Percentiles rank a stretch among this genome's conserved stretches.
Evolutionary conservation across 1,140 invertebrate species (phyloP).

Genomic region (Macrobrachium nipponense): DNA sequence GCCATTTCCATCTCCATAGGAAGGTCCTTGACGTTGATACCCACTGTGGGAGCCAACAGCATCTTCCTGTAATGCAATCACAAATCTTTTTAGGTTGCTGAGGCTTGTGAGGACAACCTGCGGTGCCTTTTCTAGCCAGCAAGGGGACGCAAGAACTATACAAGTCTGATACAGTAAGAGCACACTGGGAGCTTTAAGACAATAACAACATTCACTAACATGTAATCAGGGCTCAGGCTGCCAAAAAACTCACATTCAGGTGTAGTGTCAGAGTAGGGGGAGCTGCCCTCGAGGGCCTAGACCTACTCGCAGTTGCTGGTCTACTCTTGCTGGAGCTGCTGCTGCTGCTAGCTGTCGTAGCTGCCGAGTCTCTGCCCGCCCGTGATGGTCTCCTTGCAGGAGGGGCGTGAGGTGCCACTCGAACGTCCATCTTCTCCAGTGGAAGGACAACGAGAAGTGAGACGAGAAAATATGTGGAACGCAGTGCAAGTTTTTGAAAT

Average conservation of each 20-base stretch:
- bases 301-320: constrained; percentile 13
- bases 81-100: too few species aligned
- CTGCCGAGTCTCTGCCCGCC: not conserved
- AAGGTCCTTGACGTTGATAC: not conserved
- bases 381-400: constrained; percentile 14
- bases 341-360: not conserved
- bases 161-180: not conserved
- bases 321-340: constrained; percentile 13
- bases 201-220: not conserved
- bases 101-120: too few species aligned
- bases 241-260: constrained; percentile 28
- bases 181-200: not conserved
- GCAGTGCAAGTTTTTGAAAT: too few species aligned
- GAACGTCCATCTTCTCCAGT: constrained; percentile 33
- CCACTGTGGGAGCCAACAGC: constrained; percentile 32
- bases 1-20: not conserved
- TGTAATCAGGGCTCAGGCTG: not conserved
- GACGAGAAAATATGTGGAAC: not conserved
- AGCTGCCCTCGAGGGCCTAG: constrained; percentile 6
- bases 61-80: constrained; percentile 1
- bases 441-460: not conserved
- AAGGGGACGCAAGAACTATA: not conserved
- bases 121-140: too few species aligned
- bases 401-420: constrained; percentile 39
- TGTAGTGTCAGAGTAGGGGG: constrained; percentile 47